phyloP scores from a whole-genome alignment of 2,113 vertebrate genomes.

The Chionomys nivalis region DNA sequence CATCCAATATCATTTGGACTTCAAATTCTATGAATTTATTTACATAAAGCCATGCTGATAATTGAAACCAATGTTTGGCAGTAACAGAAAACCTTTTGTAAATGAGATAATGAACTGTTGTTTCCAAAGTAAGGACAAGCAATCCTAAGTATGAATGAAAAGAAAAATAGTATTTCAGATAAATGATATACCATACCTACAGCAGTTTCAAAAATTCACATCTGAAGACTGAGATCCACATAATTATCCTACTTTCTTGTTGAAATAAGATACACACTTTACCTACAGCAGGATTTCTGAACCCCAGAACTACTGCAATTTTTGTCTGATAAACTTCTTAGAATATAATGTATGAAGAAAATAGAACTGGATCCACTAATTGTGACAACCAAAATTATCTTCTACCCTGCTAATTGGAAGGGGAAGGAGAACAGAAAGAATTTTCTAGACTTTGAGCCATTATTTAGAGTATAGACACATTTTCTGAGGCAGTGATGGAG shows the following conservation, averaged over 20 bases:
- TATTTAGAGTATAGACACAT: neutral
- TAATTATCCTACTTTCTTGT: neutral
- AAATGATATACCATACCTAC: neutral
- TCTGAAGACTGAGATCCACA: neutral
- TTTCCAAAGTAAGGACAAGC: neutral
- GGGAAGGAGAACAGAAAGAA: neutral
- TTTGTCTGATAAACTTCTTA: neutral
- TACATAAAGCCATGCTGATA: neutral
- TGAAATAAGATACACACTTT: neutral
- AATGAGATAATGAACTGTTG: neutral
- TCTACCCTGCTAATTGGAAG: neutral
- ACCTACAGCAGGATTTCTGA: constrained; percentile 15
- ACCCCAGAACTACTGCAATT: neutral
- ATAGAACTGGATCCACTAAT: neutral
- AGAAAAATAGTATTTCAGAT: neutral
- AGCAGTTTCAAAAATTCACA: neutral
- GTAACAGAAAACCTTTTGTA: neutral
- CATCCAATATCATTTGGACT: neutral
- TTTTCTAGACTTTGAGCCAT: neutral
- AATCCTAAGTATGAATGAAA: neutral
- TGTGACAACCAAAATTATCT: constrained; percentile 10
- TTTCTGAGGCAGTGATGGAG: neutral
- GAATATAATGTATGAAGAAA: neutral
- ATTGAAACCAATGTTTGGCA: neutral
- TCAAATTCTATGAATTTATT: neutral